Percentiles rank a stretch among this genome's conserved stretches.
Conservation (phyloP, 1,140 invertebrate species). For the Dreissena rostriformis region DNA sequence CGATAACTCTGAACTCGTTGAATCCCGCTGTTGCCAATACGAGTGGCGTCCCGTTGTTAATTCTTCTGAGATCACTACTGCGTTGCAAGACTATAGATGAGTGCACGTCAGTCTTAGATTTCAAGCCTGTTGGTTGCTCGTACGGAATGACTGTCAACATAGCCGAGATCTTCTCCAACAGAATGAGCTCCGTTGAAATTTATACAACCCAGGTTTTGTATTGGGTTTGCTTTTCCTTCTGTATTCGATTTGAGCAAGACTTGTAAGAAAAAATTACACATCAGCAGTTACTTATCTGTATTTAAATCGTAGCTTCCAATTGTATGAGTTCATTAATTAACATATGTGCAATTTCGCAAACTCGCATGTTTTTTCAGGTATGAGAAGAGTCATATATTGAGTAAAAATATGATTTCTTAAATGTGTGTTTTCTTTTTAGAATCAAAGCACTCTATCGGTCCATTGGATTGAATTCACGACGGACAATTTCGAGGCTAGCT, state of each 20-base stretch:
- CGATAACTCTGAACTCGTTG: constrained; percentile 17
- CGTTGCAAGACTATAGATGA: constrained; percentile 32
- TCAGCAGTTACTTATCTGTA: no score
- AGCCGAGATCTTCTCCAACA: neutral
- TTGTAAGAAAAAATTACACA: no score
- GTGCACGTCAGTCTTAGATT: constrained; percentile 18
- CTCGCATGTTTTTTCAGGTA: no score
- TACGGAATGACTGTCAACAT: constrained; percentile 43
- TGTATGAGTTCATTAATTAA: no score
- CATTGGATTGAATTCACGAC: neutral
- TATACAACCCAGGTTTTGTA: neutral
- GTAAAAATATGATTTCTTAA: no score
- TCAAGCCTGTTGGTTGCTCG: constrained; percentile 30
- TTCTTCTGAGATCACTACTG: constrained; percentile 27
- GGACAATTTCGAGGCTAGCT: neutral
- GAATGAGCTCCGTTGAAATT: constrained; percentile 46
- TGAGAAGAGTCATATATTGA: no score
- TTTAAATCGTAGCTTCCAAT: no score
- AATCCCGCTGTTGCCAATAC: neutral
- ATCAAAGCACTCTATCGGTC: no score
- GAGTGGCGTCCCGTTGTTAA: neutral
- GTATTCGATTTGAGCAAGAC: no score
- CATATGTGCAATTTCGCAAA: no score
- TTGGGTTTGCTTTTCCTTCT: no score
- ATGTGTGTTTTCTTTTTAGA: no score